phyloP scores from a whole-genome alignment of 2,888 invertebrate species.

The Axea sp. region DNA sequence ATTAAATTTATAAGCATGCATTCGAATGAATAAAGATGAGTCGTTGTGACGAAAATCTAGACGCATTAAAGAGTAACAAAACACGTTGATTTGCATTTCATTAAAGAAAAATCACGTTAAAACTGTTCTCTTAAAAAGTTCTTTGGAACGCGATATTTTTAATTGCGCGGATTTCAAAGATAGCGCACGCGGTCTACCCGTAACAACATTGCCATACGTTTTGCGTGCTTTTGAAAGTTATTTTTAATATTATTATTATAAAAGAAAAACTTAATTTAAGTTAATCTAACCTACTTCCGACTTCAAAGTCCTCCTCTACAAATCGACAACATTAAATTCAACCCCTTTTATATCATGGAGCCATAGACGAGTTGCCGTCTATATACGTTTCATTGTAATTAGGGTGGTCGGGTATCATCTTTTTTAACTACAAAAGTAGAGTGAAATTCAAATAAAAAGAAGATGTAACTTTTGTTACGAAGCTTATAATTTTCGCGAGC shows the following conservation, averaged over 20 bases:
- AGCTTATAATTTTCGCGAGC: not conserved
- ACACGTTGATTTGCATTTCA: constrained; percentile 32
- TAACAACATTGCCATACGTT: constrained; percentile 46
- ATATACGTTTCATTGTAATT: constrained; percentile 43
- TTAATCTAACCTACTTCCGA: constrained; percentile 41
- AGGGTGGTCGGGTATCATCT: constrained; percentile 18
- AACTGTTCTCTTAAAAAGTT: too few species aligned
- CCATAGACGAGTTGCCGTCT: constrained; percentile 34
- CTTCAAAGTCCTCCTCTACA: constrained; percentile 39
- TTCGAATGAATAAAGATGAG: constrained; percentile 51
- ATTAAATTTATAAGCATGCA: constrained; percentile 37
- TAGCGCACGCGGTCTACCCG: constrained; percentile 7
- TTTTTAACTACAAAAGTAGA: constrained; percentile 26
- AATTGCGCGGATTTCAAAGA: constrained; percentile 43
- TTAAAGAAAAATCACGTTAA: constrained; percentile 14
- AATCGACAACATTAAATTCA: constrained; percentile 48
- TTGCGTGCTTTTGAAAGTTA: constrained; percentile 41
- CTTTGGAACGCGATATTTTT: constrained; percentile 25
- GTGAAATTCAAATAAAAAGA: constrained; percentile 10
- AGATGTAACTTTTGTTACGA: constrained; percentile 19
- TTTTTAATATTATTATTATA: constrained; percentile 49
- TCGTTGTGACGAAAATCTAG: constrained; percentile 3
- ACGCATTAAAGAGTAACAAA: constrained; percentile 29
- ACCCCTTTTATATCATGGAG: constrained; percentile 41
- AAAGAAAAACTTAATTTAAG: constrained; percentile 48